phyloP scores from a whole-genome alignment of 2,113 vertebrate genomes.

The Collichthys lucidus region DNA sequence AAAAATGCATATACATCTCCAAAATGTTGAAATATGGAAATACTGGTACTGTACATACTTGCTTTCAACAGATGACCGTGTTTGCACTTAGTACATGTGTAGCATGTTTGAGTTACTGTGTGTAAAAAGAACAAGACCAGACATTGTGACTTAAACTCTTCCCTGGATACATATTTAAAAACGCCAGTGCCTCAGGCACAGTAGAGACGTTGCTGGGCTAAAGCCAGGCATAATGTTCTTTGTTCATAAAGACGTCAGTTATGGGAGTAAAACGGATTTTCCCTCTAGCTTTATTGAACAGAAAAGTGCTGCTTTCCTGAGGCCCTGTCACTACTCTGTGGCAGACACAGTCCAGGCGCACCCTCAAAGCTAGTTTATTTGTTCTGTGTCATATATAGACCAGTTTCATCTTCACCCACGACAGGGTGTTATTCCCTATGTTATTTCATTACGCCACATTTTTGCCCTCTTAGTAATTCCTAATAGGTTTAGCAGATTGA shows the following conservation, averaged over 20 bases:
- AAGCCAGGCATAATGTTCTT: conserved; percentile 8
- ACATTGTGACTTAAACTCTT: conserved; percentile 3
- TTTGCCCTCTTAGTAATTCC: conserved; percentile 57
- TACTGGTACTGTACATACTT: neutral
- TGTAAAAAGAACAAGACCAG: conserved; percentile 15
- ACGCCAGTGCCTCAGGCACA: neutral
- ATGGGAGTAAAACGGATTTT: conserved; percentile 44
- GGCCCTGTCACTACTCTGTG: conserved; percentile 25
- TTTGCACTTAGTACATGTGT: neutral
- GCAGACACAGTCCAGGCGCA: conserved; percentile 47
- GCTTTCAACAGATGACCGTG: neutral
- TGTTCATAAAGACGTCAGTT: conserved; percentile 23
- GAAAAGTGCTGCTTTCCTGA: conserved; percentile 5
- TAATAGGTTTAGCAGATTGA: conserved; percentile 66
- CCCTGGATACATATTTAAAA: conserved; percentile 14
- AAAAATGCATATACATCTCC: neutral
- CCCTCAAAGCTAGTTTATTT: conserved; percentile 55
- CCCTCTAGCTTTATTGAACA: conserved; percentile 14
- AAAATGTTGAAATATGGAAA: neutral
- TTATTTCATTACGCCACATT: conserved; percentile 63
- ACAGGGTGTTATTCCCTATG: conserved; percentile 44
- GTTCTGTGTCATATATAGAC: conserved; percentile 59
- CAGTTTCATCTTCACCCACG: conserved; percentile 55
- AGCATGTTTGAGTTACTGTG: too few relatives aligned
- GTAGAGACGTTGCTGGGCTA: conserved; percentile 15